phyloP scores from a whole-genome alignment of 2,113 vertebrate genomes.

The Tupaia tana region DNA sequence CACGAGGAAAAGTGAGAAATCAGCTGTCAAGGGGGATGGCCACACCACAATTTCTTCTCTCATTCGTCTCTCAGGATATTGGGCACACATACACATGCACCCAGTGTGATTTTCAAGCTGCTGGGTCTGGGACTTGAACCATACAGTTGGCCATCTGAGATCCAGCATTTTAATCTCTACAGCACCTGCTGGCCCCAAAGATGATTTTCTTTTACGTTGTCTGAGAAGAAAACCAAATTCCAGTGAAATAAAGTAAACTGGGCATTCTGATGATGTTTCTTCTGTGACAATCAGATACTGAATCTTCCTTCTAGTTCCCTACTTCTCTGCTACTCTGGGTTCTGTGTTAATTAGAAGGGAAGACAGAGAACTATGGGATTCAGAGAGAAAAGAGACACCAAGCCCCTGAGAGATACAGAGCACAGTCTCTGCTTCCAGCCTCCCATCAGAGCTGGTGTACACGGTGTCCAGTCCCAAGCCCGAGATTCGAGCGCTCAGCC shows the following conservation, averaged over 20 bases:
- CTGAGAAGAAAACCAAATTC: slow-evolving; percentile 20
- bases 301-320: too few species aligned
- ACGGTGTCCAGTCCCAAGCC: neutral
- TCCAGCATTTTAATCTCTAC: too few species aligned
- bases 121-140: too few species aligned
- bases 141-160: too few species aligned
- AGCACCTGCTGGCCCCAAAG: neutral
- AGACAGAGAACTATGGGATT: neutral
- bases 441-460: neutral
- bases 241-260: neutral
- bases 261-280: neutral
- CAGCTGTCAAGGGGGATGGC: too few species aligned
- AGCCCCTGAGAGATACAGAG: neutral
- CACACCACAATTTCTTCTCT: too few species aligned
- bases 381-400: neutral
- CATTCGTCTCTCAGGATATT: too few species aligned
- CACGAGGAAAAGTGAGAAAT: too few species aligned
- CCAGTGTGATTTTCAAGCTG: too few species aligned
- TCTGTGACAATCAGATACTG: neutral
- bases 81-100: too few species aligned
- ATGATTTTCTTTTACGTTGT: neutral
- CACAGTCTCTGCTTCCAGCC: neutral
- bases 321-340: neutral
- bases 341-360: neutral
- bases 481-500: neutral